A percentile compares a stretch with the other conserved stretches of the same genome.
Conservation (phyloP, 2,797 vertebrate species). For the Chelon labrosus region DNA sequence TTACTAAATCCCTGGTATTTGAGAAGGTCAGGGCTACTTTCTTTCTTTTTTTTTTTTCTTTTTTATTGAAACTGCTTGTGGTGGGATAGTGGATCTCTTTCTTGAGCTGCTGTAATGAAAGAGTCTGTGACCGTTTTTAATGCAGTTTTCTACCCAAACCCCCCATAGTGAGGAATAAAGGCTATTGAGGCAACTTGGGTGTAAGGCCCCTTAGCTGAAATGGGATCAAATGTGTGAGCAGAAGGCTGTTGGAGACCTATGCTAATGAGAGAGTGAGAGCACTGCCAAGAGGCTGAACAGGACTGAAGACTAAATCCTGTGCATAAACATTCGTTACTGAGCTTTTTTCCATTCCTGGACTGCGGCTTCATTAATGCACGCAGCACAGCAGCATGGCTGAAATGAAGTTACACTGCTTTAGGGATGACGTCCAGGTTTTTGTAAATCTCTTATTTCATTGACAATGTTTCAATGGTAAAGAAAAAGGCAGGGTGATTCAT, state of each 20-base stretch:
- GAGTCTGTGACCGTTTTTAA: slow-evolving; percentile 46
- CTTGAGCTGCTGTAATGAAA: slow-evolving; percentile 33
- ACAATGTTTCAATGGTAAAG: slow-evolving; percentile 6
- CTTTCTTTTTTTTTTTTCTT: slow-evolving; percentile 30
- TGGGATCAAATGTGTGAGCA: slow-evolving; percentile 67
- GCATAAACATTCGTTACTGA: slow-evolving; percentile 33
- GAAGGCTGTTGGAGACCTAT: slow-evolving; percentile 61
- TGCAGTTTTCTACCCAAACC: slow-evolving; percentile 35
- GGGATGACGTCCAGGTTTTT: no score
- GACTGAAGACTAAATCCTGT: slow-evolving; percentile 27
- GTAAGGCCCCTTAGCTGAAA: slow-evolving; percentile 66
- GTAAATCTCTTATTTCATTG: slow-evolving; percentile 1
- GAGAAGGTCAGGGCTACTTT: slow-evolving; percentile 51
- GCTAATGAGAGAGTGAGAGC: slow-evolving; percentile 62
- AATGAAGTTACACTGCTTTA: neutral
- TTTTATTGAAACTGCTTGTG: slow-evolving; percentile 21
- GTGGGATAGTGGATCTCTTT: slow-evolving; percentile 32
- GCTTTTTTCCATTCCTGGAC: slow-evolving; percentile 15
- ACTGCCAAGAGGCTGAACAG: slow-evolving; percentile 57
- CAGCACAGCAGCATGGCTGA: neutral
- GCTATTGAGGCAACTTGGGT: slow-evolving; percentile 62
- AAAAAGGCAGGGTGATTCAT: slow-evolving; percentile 4
- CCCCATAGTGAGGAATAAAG: slow-evolving; percentile 61
- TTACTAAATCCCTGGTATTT: slow-evolving; percentile 57
- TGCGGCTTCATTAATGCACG: slow-evolving; percentile 1